A percentile compares a stretch with the other conserved stretches of the same genome.
Evolutionary conservation across 2,113 vertebrate genomes (phyloP).

Genomic region (Planiliza haematocheilus): DNA sequence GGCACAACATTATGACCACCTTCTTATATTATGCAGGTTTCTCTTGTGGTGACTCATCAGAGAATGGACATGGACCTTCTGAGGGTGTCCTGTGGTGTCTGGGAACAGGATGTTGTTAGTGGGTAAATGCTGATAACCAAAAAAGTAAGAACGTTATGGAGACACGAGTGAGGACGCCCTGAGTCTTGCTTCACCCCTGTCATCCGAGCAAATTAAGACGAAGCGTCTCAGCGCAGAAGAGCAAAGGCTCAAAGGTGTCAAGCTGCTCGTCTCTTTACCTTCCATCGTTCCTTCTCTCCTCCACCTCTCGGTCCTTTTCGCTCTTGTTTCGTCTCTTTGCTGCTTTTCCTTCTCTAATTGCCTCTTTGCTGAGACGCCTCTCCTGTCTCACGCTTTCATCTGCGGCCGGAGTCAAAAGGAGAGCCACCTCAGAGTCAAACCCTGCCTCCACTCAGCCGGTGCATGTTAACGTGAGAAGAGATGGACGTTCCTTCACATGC

Average conservation of each 20-base stretch:
- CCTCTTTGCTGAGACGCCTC: background rate
- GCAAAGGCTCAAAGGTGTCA: slow-evolving; percentile 49
- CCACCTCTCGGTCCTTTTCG: background rate
- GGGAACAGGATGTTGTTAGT: too few species aligned
- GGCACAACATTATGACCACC: too few species aligned
- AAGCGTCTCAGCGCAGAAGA: slow-evolving; percentile 45
- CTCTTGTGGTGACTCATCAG: too few species aligned
- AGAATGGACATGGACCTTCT: too few species aligned
- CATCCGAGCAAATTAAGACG: slow-evolving; percentile 64
- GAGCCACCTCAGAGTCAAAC: background rate
- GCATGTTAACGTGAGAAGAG: background rate
- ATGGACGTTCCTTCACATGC: background rate
- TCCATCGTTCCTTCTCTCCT: slow-evolving; percentile 1
- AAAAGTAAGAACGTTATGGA: background rate
- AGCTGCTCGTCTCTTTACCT: slow-evolving; percentile 3
- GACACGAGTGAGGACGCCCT: background rate
- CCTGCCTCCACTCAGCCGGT: too few species aligned
- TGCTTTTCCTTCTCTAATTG: slow-evolving; percentile 3
- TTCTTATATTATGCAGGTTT: too few species aligned
- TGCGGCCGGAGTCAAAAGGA: slow-evolving; percentile 24
- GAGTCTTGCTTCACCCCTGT: slow-evolving; percentile 6
- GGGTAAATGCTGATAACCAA: too few species aligned
- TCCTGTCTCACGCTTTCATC: slow-evolving; percentile 24
- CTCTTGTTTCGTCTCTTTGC: slow-evolving; percentile 10
- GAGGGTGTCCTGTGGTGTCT: too few species aligned